Conservation (phyloP, 2,113 vertebrate genomes). For the Cheirogaleus medius region DNA sequence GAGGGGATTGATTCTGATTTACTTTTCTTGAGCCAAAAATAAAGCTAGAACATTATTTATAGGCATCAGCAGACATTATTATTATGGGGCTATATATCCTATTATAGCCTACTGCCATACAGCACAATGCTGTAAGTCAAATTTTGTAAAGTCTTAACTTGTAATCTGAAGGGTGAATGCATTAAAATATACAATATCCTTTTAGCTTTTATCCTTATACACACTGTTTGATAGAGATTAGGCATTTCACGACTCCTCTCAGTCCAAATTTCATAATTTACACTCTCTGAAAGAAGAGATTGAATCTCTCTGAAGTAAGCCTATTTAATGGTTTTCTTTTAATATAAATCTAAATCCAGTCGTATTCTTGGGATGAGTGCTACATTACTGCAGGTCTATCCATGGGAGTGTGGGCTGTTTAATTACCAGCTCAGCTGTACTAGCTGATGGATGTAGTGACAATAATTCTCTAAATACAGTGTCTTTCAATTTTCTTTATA, state of each 20-base stretch:
- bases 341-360: neutral
- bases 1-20: neutral
- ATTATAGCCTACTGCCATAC: neutral
- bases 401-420: neutral
- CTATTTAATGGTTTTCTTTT: slow-evolving; percentile 15
- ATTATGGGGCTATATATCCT: neutral
- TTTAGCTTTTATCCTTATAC: neutral
- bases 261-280: slow-evolving; percentile 25
- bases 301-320: neutral
- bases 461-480: neutral
- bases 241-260: neutral
- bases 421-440: slow-evolving; percentile 55
- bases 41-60: neutral
- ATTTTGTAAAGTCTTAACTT: neutral
- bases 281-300: neutral
- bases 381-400: neutral
- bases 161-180: neutral
- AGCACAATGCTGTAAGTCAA: neutral
- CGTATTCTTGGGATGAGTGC: neutral
- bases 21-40: neutral
- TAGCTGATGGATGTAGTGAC: neutral
- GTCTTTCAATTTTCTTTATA: neutral
- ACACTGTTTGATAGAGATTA: neutral
- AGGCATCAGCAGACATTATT: neutral
- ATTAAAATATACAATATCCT: neutral